These are phyloP conservation scores for Macrochelys suwanniensis DNA, from an alignment of 2,797 vertebrate species.

Conservation along the genomic window DNA sequence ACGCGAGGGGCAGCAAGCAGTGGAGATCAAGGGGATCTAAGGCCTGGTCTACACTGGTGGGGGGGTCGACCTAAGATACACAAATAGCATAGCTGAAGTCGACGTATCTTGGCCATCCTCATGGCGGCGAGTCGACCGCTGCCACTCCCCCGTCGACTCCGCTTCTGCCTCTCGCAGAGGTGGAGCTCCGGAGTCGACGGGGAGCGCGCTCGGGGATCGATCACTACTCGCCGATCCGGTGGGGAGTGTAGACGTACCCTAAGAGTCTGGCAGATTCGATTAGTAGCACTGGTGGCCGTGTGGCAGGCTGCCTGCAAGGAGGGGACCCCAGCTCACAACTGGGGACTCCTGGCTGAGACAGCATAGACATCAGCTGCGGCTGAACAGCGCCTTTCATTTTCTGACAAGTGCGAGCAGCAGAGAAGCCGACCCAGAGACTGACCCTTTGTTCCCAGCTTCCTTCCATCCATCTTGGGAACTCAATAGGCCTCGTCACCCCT, in stretches of 20 bases:
- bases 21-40: neutral
- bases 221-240: no score
- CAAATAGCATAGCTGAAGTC: no score
- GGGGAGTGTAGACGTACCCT: no score
- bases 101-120: no score
- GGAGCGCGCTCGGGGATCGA: no score
- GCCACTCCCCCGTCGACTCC: no score
- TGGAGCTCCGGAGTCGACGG: no score
- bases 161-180: no score
- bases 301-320: neutral
- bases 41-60: no score
- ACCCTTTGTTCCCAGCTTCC: neutral
- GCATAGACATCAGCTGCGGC: rapidly evolving
- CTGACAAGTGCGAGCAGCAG: rapidly evolving
- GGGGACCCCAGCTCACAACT: rapidly evolving
- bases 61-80: no score
- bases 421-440: rapidly evolving
- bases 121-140: no score
- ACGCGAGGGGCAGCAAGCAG: rapidly evolving
- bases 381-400: neutral
- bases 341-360: rapidly evolving
- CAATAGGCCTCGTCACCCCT: neutral
- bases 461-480: neutral
- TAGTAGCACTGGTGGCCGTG: neutral
- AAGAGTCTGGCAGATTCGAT: rapidly evolving